Conservation (phyloP, 2,888 invertebrate species). For the Coenonympha arcania region DNA sequence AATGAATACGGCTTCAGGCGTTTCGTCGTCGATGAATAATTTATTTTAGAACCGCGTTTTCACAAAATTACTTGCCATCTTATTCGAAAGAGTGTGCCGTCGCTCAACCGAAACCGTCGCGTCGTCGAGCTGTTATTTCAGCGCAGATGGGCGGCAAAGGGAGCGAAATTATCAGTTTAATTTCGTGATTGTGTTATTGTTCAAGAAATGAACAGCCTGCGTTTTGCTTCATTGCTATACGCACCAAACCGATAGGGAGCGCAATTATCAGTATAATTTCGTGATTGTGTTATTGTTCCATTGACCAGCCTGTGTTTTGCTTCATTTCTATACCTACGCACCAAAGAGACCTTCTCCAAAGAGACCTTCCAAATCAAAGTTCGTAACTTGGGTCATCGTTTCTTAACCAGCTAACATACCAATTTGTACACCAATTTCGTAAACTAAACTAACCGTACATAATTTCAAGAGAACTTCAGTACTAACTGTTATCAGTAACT, state of each 20-base stretch:
- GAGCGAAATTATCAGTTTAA: constrained; percentile 20
- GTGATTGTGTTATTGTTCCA: no score
- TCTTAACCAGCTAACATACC: no score
- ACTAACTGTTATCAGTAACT: constrained; percentile 45
- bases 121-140: constrained; percentile 21
- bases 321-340: no score
- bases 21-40: constrained; percentile 74
- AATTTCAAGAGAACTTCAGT: constrained; percentile 29
- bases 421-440: no score
- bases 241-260: no score
- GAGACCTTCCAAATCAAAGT: no score
- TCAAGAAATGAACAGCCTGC: constrained; percentile 10
- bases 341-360: no score
- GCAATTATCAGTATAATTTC: no score
- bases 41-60: constrained; percentile 71
- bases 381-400: no score
- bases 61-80: constrained; percentile 70
- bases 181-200: constrained; percentile 21
- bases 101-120: constrained; percentile 30
- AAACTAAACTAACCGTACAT: neutral
- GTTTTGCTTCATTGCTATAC: constrained; percentile 27
- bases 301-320: no score
- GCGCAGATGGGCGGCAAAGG: constrained; percentile 13
- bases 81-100: constrained; percentile 60
- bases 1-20: constrained; percentile 72